Base-by-base conservation (phyloP, 2,888 invertebrate species). In the Panorpa germanica region DNA sequence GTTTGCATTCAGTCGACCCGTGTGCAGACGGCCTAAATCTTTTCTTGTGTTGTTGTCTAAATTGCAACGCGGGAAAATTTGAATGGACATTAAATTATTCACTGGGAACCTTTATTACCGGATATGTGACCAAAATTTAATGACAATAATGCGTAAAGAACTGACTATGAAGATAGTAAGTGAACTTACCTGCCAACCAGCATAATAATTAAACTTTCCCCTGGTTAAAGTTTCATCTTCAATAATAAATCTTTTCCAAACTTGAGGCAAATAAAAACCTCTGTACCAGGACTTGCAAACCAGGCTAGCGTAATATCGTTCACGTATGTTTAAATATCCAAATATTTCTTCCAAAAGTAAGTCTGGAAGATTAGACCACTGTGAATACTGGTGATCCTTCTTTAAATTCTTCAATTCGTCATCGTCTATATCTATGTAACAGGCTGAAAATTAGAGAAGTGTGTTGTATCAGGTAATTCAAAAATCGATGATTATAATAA, bases 121-220 rank as follows among this genome's bases (percentile, higher is more conserved):
- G n/a, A n/a, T n/a, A n/a, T n/a, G n/a, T n/a, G n/a, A n/a, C n/a
- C n/a, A n/a, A n/a, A n/a, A n/a, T n/a, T n/a, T n/a, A n/a, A n/a
- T n/a, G n/a, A n/a, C n/a, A n/a, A n/a, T n/a, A n/a, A n/a, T n/a
- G n/a, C n/a, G n/a, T n/a, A n/a, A n/a, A n/a, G n/a, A n/a, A n/a
- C n/a, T n/a, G n/a, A n/a, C 16, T 13, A 30, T 22, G 26, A 19
- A 21, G 14, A 29, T 16, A 19, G 9, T 10, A 23, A 31, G 31
- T n/a, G 10, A 13, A 4, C 35, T 38, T 45, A 63, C 65, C 55
- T 75, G 76, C 72, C 80, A 82, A 11, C 82, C 82, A 28, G 74
- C 71, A 47, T 78, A 81, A 42, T 80, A 75, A 44, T 81, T 81
- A 47, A 70, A 81, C 45, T 73, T 70, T 14, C 72, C 59, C 32